These are phyloP conservation scores for Sebastes iracundus DNA, from an alignment of 2,797 vertebrate genomes.

Conservation along the genomic window DNA sequence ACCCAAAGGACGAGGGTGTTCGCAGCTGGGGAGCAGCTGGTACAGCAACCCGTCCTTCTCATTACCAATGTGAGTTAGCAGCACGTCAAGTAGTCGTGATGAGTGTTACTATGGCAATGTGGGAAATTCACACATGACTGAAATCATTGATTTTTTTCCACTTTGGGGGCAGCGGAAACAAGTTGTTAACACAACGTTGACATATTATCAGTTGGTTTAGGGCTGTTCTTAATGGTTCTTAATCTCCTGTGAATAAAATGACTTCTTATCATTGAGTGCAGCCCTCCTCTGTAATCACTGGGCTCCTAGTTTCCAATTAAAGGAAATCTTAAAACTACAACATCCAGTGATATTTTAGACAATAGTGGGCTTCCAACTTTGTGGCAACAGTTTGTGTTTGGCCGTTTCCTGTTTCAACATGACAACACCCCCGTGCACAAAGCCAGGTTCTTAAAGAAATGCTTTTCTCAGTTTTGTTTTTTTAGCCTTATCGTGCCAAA, in stretches of 20 bases:
- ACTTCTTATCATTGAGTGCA: too few relatives aligned
- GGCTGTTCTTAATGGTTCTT: too few relatives aligned
- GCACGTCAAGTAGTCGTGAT: not conserved
- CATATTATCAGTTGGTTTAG: too few relatives aligned
- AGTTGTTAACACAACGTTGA: too few relatives aligned
- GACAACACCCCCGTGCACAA: not conserved
- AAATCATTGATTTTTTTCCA: not conserved
- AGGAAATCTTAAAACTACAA: too few relatives aligned
- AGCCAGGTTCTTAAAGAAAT: not conserved
- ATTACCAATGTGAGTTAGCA: constrained; percentile 71
- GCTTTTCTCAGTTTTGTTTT: not conserved
- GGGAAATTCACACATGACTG: not conserved
- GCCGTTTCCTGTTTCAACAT: not conserved
- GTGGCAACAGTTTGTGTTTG: too few relatives aligned
- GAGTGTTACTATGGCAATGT: not conserved
- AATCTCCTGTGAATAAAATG: too few relatives aligned
- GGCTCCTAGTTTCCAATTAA: too few relatives aligned
- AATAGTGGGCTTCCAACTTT: not conserved
- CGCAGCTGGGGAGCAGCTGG: constrained; percentile 77
- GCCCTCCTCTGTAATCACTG: too few relatives aligned
- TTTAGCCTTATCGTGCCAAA: not conserved
- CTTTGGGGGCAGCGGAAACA: not conserved
- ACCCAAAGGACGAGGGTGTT: constrained; percentile 32
- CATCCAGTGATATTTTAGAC: not conserved
- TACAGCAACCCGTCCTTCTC: constrained; percentile 75